These are phyloP conservation scores for Meloidogyne hapla DNA, from an alignment of 1,140 invertebrate genomes.

Conservation along the genomic window DNA sequence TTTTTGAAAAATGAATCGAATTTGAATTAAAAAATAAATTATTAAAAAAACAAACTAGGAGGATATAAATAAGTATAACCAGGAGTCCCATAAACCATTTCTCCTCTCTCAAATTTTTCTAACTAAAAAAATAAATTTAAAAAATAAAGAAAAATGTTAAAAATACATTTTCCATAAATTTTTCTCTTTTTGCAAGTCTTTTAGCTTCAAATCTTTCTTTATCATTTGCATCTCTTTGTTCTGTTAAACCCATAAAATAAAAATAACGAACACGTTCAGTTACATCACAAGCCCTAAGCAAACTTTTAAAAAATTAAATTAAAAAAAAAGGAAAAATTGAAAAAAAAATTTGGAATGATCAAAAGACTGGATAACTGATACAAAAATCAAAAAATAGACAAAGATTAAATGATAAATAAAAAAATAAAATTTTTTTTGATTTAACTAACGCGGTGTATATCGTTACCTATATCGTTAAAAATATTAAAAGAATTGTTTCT, in stretches of 20 bases:
- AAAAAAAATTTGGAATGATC: background rate
- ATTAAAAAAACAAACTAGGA: background rate
- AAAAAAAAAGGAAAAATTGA: background rate
- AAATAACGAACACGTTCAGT: constrained; percentile 3
- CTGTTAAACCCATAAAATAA: constrained; percentile 4
- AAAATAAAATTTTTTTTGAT: no score
- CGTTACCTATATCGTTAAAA: no score
- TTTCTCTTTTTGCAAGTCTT: background rate
- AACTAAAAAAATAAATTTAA: background rate
- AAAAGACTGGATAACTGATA: background rate
- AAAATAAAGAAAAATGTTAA: background rate
- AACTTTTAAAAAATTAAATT: background rate
- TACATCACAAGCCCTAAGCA: background rate
- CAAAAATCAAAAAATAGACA: no score
- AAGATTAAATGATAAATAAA: no score
- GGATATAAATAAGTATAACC: background rate
- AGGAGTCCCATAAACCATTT: background rate
- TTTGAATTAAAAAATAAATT: background rate
- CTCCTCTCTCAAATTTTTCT: background rate
- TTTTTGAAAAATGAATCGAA: no score
- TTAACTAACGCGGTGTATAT: no score
- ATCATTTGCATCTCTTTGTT: background rate
- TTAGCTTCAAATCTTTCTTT: background rate
- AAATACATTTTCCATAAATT: background rate
- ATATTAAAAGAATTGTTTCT: no score